A percentile compares a stretch with the other conserved stretches of the same genome.
These are phyloP conservation scores for Leptinotarsa texana DNA, from an alignment of 1,140 invertebrate genomes.

Conservation along the genomic window DNA sequence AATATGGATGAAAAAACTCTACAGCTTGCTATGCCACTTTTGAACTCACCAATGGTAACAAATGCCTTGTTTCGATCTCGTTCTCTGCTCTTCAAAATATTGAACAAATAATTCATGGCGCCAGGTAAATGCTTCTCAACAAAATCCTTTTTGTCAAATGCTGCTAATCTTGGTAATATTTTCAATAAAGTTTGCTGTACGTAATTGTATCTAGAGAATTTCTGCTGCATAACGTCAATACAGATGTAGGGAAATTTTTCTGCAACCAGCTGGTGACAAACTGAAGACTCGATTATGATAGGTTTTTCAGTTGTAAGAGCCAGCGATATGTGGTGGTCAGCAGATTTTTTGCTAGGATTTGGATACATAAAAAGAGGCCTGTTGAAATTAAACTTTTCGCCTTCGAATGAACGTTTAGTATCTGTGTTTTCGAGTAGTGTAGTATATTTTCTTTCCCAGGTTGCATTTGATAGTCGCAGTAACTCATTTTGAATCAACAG, in stretches of 20 bases:
- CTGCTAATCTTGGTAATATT: conserved; percentile 91
- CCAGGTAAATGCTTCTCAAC: conserved; percentile 74
- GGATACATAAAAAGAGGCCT: conserved; percentile 37
- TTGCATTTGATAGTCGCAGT: conserved; percentile 86
- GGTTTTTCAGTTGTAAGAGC: conserved; percentile 51
- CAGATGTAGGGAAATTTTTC: conserved; percentile 87
- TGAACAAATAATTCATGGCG: conserved; percentile 79
- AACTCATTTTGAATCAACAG: conserved; percentile 94
- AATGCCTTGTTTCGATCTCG: conserved; percentile 86
- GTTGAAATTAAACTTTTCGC: conserved; percentile 35
- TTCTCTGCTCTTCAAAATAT: conserved; percentile 74
- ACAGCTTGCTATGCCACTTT: not conserved
- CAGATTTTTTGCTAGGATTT: conserved; percentile 36
- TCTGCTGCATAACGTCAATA: conserved; percentile 77
- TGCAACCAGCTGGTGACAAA: conserved; percentile 80
- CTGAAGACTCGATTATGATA: conserved; percentile 80
- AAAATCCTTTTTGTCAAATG: conserved; percentile 86
- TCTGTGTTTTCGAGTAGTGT: conserved; percentile 64
- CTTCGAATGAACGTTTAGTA: conserved; percentile 41
- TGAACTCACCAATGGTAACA: conserved; percentile 71
- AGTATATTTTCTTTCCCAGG: conserved; percentile 83
- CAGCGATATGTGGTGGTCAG: conserved; percentile 37
- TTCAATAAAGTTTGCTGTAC: conserved; percentile 88
- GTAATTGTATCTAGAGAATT: conserved; percentile 71
- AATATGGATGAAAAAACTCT: conserved; percentile 3